Conservation (phyloP, 2,113 vertebrate species). For the Spea multiplicata region DNA sequence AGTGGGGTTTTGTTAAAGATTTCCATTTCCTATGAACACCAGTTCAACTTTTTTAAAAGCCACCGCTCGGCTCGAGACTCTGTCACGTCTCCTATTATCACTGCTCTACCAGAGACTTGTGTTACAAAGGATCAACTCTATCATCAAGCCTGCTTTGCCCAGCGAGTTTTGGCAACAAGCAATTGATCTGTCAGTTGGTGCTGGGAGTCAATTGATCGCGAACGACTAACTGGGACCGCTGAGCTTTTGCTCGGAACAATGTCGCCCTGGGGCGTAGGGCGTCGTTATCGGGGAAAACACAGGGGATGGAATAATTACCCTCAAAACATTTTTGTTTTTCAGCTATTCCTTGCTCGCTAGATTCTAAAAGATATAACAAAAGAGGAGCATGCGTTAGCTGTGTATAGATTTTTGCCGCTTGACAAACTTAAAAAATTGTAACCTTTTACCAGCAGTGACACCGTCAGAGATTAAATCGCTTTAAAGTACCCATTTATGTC, state of each 20-base stretch:
- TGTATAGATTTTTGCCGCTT: background rate
- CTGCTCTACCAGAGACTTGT: conserved; percentile 1
- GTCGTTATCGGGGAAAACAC: conserved; percentile 20
- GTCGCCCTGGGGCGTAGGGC: conserved; percentile 12
- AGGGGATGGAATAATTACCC: background rate
- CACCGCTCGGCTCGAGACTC: background rate
- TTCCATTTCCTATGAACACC: too few relatives aligned
- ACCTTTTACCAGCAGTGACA: too few relatives aligned
- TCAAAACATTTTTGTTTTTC: background rate
- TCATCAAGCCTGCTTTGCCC: conserved; percentile 19
- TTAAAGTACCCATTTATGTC: too few relatives aligned
- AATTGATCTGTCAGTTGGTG: conserved; percentile 37
- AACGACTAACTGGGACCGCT: conserved; percentile 14
- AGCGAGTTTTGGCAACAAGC: conserved; percentile 39
- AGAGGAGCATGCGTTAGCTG: background rate
- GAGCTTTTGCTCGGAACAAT: conserved; percentile 32
- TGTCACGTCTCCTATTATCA: conserved; percentile 17
- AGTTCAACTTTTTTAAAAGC: background rate
- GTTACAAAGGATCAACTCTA: conserved; percentile 19
- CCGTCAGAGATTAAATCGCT: too few relatives aligned
- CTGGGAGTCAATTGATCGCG: conserved; percentile 24
- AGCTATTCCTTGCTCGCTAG: background rate
- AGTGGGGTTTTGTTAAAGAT: too few relatives aligned
- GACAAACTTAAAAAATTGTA: too few relatives aligned
- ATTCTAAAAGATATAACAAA: background rate